Conservation (phyloP, 2,888 invertebrate genomes). For the Cryptocephalus primarius region DNA sequence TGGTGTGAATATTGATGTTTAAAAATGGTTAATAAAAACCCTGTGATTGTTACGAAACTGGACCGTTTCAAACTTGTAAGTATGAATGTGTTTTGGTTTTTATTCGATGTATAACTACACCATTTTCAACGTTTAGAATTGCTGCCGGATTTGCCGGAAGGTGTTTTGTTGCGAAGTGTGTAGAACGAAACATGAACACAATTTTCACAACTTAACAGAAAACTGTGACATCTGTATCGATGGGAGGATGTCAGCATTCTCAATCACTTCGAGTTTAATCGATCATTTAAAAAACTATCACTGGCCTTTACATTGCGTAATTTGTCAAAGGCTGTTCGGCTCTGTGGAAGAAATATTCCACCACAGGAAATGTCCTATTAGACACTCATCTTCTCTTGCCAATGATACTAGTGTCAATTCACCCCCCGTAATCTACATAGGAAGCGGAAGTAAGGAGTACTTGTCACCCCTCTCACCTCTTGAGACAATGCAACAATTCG, state of each 20-base stretch:
- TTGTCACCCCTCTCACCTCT: too few relatives aligned
- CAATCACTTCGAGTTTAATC: slow-evolving; percentile 14
- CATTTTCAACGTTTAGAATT: slow-evolving; percentile 19
- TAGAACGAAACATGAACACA: slow-evolving; percentile 25
- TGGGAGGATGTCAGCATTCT: slow-evolving; percentile 18
- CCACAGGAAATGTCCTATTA: slow-evolving; percentile 19
- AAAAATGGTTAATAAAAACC: too few relatives aligned
- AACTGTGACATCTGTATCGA: slow-evolving; percentile 28
- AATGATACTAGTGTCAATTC: too few relatives aligned
- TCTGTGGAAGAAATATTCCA: slow-evolving; percentile 19
- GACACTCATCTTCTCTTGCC: too few relatives aligned
- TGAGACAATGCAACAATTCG: too few relatives aligned
- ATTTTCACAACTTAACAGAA: slow-evolving; percentile 20
- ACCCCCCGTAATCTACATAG: too few relatives aligned
- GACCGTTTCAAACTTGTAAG: too few relatives aligned
- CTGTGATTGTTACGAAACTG: too few relatives aligned
- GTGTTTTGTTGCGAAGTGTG: slow-evolving; percentile 29
- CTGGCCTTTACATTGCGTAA: slow-evolving; percentile 27
- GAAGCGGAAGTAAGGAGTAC: too few relatives aligned
- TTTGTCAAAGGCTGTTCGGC: slow-evolving; percentile 22
- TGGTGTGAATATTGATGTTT: too few relatives aligned
- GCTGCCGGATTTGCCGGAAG: slow-evolving; percentile 25
- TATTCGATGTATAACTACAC: too few relatives aligned
- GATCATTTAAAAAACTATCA: slow-evolving; percentile 23
- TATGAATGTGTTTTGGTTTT: too few relatives aligned